These are phyloP conservation scores for Pasiphila rectangulata DNA, from an alignment of 2,888 invertebrate genomes.

Conservation along the genomic window DNA sequence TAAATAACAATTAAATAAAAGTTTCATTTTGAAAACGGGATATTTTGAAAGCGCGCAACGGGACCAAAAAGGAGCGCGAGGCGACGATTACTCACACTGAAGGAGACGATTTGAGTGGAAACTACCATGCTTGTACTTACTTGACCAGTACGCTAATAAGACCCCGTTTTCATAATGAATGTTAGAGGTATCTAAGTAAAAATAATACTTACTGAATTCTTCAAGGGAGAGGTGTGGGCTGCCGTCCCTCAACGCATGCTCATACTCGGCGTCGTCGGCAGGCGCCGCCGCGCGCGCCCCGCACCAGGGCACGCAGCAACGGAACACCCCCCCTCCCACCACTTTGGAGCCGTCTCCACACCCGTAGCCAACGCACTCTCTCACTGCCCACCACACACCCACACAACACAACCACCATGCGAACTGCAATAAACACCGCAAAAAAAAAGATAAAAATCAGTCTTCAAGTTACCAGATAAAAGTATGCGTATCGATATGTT, in stretches of 20 bases:
- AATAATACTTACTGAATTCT: conserved; percentile 59
- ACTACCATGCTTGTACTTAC: too few species aligned
- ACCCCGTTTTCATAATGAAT: too few species aligned
- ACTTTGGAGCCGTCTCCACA: conserved; percentile 80
- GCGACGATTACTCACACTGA: too few species aligned
- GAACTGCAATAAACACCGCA: conserved; percentile 3
- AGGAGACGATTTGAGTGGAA: too few species aligned
- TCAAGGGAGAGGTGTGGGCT: conserved; percentile 64
- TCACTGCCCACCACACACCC: conserved; percentile 53
- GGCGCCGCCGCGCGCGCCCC: conserved; percentile 86
- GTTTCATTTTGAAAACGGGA: too few species aligned
- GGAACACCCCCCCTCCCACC: conserved; percentile 89
- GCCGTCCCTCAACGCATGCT: conserved; percentile 70
- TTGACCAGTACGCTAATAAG: too few species aligned
- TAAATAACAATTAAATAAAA: too few species aligned
- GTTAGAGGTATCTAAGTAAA: not conserved
- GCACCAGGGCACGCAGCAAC: conserved; percentile 92
- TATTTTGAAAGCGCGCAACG: too few species aligned
- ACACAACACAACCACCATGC: conserved; percentile 27
- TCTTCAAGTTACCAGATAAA: conserved; percentile 61
- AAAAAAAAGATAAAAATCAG: conserved; percentile 45
- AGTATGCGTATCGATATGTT: conserved; percentile 64
- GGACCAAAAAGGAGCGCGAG: too few species aligned
- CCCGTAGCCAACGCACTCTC: conserved; percentile 73
- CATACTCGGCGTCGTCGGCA: conserved; percentile 80